Evolutionary conservation across 2,113 vertebrate genomes (phyloP).

Genomic region (Capreolus pygargus): DNA sequence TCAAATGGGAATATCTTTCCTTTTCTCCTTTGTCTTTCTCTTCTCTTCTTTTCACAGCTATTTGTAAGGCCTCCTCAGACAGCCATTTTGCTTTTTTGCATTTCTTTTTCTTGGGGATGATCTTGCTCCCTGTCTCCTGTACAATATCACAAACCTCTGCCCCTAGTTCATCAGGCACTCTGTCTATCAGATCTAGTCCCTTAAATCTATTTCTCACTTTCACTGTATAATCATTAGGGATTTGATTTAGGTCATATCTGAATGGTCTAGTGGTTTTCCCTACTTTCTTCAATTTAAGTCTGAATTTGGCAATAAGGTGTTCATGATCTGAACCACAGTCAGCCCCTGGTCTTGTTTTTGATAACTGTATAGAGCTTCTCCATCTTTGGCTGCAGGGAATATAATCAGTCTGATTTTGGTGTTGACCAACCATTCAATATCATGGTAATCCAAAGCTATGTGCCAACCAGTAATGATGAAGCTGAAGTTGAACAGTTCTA

Average conservation of each 20-base stretch:
- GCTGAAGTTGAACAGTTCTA: rapidly evolving
- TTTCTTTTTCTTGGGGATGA: background rate
- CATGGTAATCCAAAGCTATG: background rate
- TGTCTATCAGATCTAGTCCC: background rate
- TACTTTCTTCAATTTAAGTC: background rate
- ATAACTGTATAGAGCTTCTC: background rate
- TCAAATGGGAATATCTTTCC: background rate
- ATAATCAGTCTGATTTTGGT: background rate
- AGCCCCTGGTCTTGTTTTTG: background rate
- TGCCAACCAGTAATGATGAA: rapidly evolving
- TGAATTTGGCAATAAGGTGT: background rate
- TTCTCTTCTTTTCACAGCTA: background rate
- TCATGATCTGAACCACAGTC: background rate
- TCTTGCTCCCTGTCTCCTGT: background rate
- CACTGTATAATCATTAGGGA: background rate
- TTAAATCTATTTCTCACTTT: background rate
- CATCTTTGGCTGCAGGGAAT: background rate
- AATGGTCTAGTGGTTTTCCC: background rate
- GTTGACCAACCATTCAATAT: background rate
- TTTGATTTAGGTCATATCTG: background rate
- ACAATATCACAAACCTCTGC: background rate
- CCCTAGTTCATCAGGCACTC: background rate
- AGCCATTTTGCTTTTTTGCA: background rate
- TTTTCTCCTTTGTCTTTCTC: background rate
- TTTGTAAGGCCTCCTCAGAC: background rate